phyloP scores from a whole-genome alignment of 1,140 invertebrate genomes.

The Phymorhynchus buccinoides region DNA sequence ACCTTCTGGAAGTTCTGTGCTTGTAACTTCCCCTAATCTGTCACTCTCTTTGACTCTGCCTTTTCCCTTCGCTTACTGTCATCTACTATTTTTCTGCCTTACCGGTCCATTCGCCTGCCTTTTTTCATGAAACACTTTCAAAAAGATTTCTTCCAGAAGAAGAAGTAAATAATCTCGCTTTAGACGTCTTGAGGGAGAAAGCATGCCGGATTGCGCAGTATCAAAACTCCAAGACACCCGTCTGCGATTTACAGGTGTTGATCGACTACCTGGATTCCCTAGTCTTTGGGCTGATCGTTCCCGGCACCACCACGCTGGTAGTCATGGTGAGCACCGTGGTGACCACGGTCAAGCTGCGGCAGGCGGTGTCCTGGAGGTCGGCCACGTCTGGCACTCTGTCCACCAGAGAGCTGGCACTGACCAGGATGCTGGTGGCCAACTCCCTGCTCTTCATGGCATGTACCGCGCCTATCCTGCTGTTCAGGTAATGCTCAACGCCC shows the following conservation, averaged over 20 bases:
- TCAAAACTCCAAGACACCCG: no score
- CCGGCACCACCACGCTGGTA: not conserved
- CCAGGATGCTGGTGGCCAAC: slow-evolving; percentile 25
- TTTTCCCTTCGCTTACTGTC: no score
- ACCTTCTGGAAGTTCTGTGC: no score
- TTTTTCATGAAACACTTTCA: no score
- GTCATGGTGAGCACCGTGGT: slow-evolving; percentile 9
- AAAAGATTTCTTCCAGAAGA: no score
- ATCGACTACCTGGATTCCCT: slow-evolving; percentile 3
- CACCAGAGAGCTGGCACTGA: not conserved
- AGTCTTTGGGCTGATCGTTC: slow-evolving; percentile 9
- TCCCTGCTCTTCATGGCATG: not conserved
- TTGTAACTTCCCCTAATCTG: no score
- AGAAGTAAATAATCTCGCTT: no score
- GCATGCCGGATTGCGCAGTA: no score
- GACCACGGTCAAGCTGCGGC: not conserved
- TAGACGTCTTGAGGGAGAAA: no score
- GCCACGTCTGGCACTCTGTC: not conserved
- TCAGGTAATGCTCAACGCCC: not conserved
- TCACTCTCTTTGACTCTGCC: no score
- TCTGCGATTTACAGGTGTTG: not conserved
- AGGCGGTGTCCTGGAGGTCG: not conserved
- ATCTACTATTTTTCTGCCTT: no score
- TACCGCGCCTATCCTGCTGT: not conserved
- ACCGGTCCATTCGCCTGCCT: no score